phyloP scores from a whole-genome alignment of 1,140 invertebrate species.

The Prorops nasuta region DNA sequence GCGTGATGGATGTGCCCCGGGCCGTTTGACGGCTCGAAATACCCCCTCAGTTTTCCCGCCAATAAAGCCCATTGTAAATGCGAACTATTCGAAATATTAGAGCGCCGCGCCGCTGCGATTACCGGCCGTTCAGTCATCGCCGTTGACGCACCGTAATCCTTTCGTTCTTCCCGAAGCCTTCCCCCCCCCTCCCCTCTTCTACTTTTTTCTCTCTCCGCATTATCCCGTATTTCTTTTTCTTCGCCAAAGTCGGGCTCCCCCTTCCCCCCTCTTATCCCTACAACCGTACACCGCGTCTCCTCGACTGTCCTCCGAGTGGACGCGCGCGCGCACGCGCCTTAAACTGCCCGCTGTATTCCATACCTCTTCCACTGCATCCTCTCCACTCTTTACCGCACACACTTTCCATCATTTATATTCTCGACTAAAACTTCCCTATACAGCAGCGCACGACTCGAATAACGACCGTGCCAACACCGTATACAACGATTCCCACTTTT shows the following conservation, averaged over 20 bases:
- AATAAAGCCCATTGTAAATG: constrained; percentile 58
- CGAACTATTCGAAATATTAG: constrained; percentile 59
- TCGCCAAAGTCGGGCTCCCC: not conserved
- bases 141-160: constrained; percentile 57
- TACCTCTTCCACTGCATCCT: too few species aligned
- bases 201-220: not conserved
- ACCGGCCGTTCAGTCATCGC: constrained; percentile 55
- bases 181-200: not conserved
- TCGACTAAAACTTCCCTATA: too few species aligned
- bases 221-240: not conserved
- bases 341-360: too few species aligned
- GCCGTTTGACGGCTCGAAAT: constrained; percentile 40
- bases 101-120: constrained; percentile 46
- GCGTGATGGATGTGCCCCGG: constrained; percentile 53
- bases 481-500: too few species aligned
- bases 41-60: constrained; percentile 50
- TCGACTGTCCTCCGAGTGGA: too few species aligned
- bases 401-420: too few species aligned
- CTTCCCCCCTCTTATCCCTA: constrained; percentile 5
- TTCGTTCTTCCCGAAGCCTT: constrained; percentile 41
- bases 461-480: too few species aligned
- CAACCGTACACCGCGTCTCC: too few species aligned
- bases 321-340: too few species aligned
- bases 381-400: too few species aligned
- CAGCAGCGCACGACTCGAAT: too few species aligned